Base-by-base conservation (phyloP, 2,113 vertebrate genomes). In the Tyto alba region DNA sequence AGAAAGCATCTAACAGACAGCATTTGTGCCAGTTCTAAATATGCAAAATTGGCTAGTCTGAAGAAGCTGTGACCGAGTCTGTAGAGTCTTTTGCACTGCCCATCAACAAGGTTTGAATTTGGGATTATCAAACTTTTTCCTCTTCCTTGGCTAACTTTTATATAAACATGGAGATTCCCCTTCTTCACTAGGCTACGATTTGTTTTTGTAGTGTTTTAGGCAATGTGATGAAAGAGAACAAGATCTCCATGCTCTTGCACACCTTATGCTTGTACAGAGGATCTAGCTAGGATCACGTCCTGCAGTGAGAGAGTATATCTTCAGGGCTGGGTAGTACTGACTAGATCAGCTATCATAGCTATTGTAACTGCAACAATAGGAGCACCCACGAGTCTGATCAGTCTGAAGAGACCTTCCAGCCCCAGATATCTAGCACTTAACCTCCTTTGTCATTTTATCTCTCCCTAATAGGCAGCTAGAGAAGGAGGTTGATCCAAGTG, bases 251-350 rank as follows among this genome's bases (percentile, higher is more conserved):
- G 59, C 22, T 73, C n/a, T 71, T 71, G 47, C 38, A 67, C 2
- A 15, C 55, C n/a, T 90, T 38, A 3, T 3, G 20, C 47, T 41
- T 32, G 32, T 75, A 13, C 60, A 50, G 4, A 43, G 55, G 47
- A 36, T 72, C 21, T 47, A 30, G 52, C 59, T 45, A 9, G 36
- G n/a, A 29, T 47, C 26, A 11, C 0, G 0, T 69, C 30, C 30
- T 89, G 23, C 47, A 67, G 56, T 40, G 38, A 41, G 72, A 63
- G 17, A 55, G 43, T 81, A 25, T 66, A 21, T 45, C 57, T 90
- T 52, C 53, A 85, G 88, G 57, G 48, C 89, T 79, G 62, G 88
- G 4, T 32, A 43, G 32, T 30, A 11, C 27, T 38, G 64, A 15
- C 26, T 67, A 27, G 68, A 79, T 87, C 64, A 71, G n/a, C 63